Evolutionary conservation across 2,888 invertebrate genomes (phyloP), one percentile per base, ranked within the genome.

Genomic region (Rotaria magnacalcarata): DNA sequence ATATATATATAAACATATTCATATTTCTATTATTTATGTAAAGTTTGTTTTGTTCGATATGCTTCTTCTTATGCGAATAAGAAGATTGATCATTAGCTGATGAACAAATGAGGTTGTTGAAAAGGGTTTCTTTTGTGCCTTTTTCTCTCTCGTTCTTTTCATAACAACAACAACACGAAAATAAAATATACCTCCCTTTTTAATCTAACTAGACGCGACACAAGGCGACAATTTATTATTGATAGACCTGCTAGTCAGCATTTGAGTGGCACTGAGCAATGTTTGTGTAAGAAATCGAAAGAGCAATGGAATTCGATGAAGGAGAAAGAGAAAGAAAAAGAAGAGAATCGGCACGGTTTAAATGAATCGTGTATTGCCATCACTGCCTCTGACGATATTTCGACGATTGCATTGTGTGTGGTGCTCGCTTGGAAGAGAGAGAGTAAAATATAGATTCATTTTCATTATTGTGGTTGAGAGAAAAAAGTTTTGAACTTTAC

Each of bases 401-500:
- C 27, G 67, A 41, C 41, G 34, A 34, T 67, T 67, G 16, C 67
- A 34, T 2, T 11, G 67, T 34, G 14, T 19, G 34, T 19, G 67
- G 19, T 5, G 34, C 16, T 67, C 67, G 27, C 11, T 67, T 34
- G 7, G 16, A 16, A 3, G 16, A 67, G 67, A 19, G 67, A 67
- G 14, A 67, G 34, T 67, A 34, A 67, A 67, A 67, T 67, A 34
- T 67, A 67, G 67, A 67, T 67, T 67, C 67, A 41, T 67, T 67
- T 67, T 34, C 34, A 67, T 67, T 67, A 67, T 67, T 67, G 67
- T 19, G 27, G 67, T 67, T 67, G 67, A 67, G 67, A 67, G 67
- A 67, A 67, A 67, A 67, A 67, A 67, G 10, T 67, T 34, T 67
- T 67, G 67, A 67, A 67, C 67, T 67, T 67, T 67, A 19, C 34